phyloP scores from a whole-genome alignment of 2,888 invertebrate species.

The Stratiomys singularior region DNA sequence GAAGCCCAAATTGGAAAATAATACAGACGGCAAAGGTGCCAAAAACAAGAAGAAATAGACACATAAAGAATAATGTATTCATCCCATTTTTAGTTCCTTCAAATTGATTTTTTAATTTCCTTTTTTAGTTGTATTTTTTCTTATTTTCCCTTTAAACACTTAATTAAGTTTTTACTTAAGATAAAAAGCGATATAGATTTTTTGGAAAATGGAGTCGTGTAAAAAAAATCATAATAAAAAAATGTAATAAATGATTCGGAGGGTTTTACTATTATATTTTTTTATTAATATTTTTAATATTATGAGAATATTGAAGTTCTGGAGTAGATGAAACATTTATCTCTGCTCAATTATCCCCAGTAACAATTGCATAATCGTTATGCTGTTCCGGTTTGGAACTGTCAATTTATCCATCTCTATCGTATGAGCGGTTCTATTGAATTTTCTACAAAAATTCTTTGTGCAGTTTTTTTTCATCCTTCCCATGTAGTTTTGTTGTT shows the following conservation, averaged over 20 bases:
- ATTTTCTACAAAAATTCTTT: too few relatives aligned
- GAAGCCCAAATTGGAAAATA: slow-evolving; percentile 78
- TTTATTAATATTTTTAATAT: too few relatives aligned
- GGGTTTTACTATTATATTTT: too few relatives aligned
- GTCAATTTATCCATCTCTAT: too few relatives aligned
- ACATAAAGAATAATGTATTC: slow-evolving; percentile 5
- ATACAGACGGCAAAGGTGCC: slow-evolving; percentile 76
- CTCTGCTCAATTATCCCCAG: too few relatives aligned
- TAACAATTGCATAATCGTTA: too few relatives aligned
- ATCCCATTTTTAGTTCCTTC: slow-evolving; percentile 40
- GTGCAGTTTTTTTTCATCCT: too few relatives aligned
- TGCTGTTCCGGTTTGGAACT: too few relatives aligned
- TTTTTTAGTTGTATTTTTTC: slow-evolving; percentile 8
- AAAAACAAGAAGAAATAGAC: slow-evolving; percentile 73
- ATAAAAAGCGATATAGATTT: slow-evolving; percentile 30
- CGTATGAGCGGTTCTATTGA: too few relatives aligned
- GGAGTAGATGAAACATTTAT: too few relatives aligned
- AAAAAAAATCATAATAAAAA: slow-evolving; percentile 12
- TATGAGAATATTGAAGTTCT: too few relatives aligned
- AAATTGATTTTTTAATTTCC: slow-evolving; percentile 1
- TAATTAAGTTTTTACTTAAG: slow-evolving; percentile 46
- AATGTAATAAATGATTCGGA: not conserved
- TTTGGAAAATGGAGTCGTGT: slow-evolving; percentile 19
- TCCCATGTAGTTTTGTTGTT: too few relatives aligned
- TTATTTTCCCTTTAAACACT: slow-evolving; percentile 20